phyloP scores from a whole-genome alignment of 2,113 vertebrate genomes.

The Aldabrachelys gigantea region DNA sequence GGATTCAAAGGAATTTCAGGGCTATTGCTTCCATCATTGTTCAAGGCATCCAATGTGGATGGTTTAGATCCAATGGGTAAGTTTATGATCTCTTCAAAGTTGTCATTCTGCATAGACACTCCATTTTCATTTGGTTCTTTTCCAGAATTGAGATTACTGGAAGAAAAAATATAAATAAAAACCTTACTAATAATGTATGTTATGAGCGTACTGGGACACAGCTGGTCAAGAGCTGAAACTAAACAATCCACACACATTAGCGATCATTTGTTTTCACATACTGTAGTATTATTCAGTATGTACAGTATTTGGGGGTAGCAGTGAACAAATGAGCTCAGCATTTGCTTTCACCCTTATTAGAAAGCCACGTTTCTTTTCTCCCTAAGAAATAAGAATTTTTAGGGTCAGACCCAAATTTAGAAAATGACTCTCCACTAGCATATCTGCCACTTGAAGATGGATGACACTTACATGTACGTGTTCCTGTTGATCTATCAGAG shows the following conservation, averaged over 20 bases:
- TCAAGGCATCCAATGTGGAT: slow-evolving; percentile 81
- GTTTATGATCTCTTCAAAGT: slow-evolving; percentile 92
- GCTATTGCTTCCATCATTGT: slow-evolving; percentile 77
- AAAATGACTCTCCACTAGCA: neutral
- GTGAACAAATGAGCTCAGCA: neutral
- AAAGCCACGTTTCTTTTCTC: neutral
- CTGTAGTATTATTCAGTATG: neutral
- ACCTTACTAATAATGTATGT: neutral
- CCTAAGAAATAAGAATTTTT: neutral
- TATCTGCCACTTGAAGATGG: neutral
- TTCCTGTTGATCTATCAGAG: neutral
- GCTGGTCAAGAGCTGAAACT: neutral
- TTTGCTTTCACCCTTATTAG: neutral
- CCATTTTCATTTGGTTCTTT: slow-evolving; percentile 89
- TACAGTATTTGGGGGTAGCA: neutral
- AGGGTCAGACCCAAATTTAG: neutral
- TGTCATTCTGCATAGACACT: slow-evolving; percentile 78
- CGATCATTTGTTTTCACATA: neutral
- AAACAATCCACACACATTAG: neutral
- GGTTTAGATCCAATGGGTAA: slow-evolving; percentile 87
- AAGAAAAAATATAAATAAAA: slow-evolving; percentile 5
- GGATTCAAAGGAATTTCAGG: slow-evolving; percentile 85
- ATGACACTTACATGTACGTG: neutral
- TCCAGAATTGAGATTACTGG: slow-evolving; percentile 71
- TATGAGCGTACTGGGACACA: neutral